Base-by-base conservation (phyloP, 2,888 invertebrate species). In the Synanthedon tipuliformis region DNA sequence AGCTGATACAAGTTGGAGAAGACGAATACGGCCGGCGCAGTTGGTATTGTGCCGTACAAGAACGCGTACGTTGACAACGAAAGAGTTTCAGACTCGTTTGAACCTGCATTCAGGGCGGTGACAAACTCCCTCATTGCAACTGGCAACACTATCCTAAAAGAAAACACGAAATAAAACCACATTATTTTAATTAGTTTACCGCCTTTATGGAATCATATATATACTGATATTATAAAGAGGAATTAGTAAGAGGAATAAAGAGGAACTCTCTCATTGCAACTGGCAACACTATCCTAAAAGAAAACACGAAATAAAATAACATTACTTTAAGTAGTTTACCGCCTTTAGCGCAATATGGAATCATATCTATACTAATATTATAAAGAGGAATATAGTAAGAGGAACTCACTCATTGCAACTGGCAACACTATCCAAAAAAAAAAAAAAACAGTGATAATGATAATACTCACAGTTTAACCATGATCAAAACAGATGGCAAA, bases 11-110 rank as follows among this genome's bases (percentile, higher is more conserved):
- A 92, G 48, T 94, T 91, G 1, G 98, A 95, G 78, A 97, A 96
- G 3, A 98, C 96, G 75, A 98, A 97, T 0, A 97, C 95, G n/a
- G 96, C 96, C 0, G 98, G 98, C 1, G 98, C 98, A 1, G 97
- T 93, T 0, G 98, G 98, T 76, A 98, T 95, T 0, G 97, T 97
- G 53, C 98, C 98, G 72, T 98, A 98, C 0, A 98, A 88, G 81
- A 98, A 98, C 0, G 96, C 98, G 75, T 95, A 98, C 48, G 96
- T 97, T 60, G 96, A 95, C 54, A 96, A 83, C 59, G 96, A 94
- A 10, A 91, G 87, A 0, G 95, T 95, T 63, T 95, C 94, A 15
- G 93, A 91, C 13, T 90, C 88, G 68, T 93, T 92, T 0, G 71
- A 77, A 0, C 94, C 94, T 7, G 93, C 89, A 55, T 91, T 89